These are phyloP conservation scores for Sturnus vulgaris DNA, from an alignment of 2,113 vertebrate genomes.

Conservation along the genomic window DNA sequence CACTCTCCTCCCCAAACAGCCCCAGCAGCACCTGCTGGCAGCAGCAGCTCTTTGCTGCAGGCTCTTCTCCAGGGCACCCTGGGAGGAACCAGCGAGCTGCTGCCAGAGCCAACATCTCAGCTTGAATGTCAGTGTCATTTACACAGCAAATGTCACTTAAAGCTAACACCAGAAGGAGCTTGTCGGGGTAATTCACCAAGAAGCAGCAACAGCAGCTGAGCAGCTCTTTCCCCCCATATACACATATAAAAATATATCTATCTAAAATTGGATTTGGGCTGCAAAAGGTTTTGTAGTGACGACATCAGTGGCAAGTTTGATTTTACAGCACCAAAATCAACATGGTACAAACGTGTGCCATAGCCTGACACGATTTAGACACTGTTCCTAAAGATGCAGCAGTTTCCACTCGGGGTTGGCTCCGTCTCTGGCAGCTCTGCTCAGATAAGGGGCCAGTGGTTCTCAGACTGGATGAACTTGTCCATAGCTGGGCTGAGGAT, in stretches of 20 bases:
- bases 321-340: not conserved
- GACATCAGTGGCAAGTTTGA: not conserved
- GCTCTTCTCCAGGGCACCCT: not conserved
- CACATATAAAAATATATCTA: not conserved
- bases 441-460: not conserved
- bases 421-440: not conserved
- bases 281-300: not conserved
- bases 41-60: not conserved
- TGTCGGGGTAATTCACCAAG: slow-evolving; percentile 19
- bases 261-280: not conserved
- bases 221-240: not conserved
- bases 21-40: not conserved
- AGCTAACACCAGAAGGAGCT: slow-evolving; percentile 50
- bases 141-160: slow-evolving; percentile 62
- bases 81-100: not conserved
- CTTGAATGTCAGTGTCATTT: slow-evolving; percentile 60
- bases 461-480: not conserved
- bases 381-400: not conserved
- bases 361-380: not conserved
- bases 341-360: fast-evolving
- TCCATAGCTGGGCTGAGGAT: not conserved
- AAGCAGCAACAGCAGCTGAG: not conserved
- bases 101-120: slow-evolving; percentile 33
- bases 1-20: not conserved
- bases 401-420: not conserved